phyloP scores from a whole-genome alignment of 2,113 vertebrate species.

The Recurvirostra avosetta region DNA sequence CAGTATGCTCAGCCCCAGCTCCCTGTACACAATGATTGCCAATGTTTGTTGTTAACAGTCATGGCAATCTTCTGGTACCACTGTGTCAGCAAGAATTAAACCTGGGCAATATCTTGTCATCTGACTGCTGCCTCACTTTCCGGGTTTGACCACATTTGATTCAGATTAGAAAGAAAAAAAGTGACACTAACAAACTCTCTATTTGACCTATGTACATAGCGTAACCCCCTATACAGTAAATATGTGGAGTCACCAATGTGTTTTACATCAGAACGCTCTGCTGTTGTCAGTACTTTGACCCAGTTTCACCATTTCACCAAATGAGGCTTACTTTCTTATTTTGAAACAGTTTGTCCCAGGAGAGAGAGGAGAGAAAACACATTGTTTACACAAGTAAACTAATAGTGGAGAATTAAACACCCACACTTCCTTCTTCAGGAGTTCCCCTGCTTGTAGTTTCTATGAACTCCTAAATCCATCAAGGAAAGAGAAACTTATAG shows the following conservation, averaged over 20 bases:
- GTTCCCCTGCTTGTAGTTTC: neutral
- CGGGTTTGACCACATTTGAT: neutral
- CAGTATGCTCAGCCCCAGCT: neutral
- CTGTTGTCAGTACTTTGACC: neutral
- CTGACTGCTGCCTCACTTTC: neutral
- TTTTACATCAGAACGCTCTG: neutral
- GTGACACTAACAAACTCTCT: neutral
- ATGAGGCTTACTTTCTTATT: neutral
- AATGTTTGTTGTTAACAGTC: neutral
- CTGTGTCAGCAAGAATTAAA: neutral
- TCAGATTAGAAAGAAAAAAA: neutral
- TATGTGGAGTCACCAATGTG: neutral
- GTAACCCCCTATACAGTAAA: accelerated
- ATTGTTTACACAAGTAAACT: slow-evolving; percentile 19
- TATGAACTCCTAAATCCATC: neutral
- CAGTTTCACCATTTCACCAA: neutral
- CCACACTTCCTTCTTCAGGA: neutral
- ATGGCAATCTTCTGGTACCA: neutral
- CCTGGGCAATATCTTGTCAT: neutral
- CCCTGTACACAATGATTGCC: accelerated
- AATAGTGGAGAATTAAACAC: neutral
- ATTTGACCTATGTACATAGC: accelerated
- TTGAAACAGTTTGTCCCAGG: neutral
- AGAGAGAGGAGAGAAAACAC: slow-evolving; percentile 10
- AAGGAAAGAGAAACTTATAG: neutral